Evolutionary conservation across 1,140 invertebrate species (phyloP).

Genomic region (Fopius arisanus): DNA sequence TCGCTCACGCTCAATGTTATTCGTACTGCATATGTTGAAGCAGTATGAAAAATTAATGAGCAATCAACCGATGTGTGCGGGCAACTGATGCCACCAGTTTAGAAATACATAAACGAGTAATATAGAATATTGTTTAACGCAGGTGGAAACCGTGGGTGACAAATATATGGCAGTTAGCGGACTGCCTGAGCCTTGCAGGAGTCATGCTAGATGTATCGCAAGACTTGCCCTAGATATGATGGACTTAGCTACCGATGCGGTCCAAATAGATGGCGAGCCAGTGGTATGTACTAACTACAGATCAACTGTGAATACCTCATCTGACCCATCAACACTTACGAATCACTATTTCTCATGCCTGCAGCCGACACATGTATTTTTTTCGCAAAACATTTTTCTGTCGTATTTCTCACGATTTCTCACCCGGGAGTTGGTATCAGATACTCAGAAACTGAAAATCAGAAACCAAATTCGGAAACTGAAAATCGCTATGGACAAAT

Average conservation of each 20-base stretch:
- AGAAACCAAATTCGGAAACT: too few species aligned
- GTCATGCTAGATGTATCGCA: conserved; percentile 93
- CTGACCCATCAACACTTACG: background rate
- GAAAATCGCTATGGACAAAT: too few species aligned
- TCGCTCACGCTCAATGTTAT: too few species aligned
- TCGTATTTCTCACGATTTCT: too few species aligned
- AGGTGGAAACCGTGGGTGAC: conserved; percentile 99
- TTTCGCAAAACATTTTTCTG: too few species aligned
- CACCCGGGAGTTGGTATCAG: background rate
- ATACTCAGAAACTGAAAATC: too few species aligned
- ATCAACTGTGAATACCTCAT: background rate
- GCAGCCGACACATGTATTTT: too few species aligned
- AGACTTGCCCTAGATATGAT: conserved; percentile 94
- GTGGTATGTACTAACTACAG: conserved; percentile 74
- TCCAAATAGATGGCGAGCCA: conserved; percentile 84
- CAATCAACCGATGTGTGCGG: conserved; percentile 22
- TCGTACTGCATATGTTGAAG: too few species aligned
- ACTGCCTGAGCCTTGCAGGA: conserved; percentile 88
- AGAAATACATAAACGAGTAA: background rate
- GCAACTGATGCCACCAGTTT: background rate
- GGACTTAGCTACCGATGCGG: conserved; percentile 84
- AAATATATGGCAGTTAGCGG: conserved; percentile 99
- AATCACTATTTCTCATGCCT: background rate
- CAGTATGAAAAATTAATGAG: background rate
- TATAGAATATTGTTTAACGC: conserved; percentile 29